Conservation (phyloP, 2,113 vertebrate genomes). For the Xenopus tropicalis region UCB_Xtro_10.0 CM004443.2:103207001-103207500, state of each 20-base stretch:
- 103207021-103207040: no score
- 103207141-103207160: no score
- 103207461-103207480: no score
- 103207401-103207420: slow-evolving; percentile 91
- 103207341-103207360: slow-evolving; percentile 85
- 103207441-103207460: no score
- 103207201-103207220: slow-evolving; percentile 74
- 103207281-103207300: slow-evolving; percentile 80
- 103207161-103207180: not conserved
- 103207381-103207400: slow-evolving; percentile 74
- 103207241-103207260: slow-evolving; percentile 81
- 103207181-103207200: slow-evolving; percentile 72
- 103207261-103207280: slow-evolving; percentile 77
- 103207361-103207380: slow-evolving; percentile 75
- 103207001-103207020: no score
- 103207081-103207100: no score
- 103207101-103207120: no score
- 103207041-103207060: no score
- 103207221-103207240: slow-evolving; percentile 81
- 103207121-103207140: no score
- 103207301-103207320: slow-evolving; percentile 80
- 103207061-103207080: no score
- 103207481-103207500: no score
- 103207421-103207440: slow-evolving; percentile 83
- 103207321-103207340: slow-evolving; percentile 78